These are phyloP conservation scores for Cylas formicarius DNA, from an alignment of 1,140 invertebrate species.

Conservation along the genomic window DNA sequence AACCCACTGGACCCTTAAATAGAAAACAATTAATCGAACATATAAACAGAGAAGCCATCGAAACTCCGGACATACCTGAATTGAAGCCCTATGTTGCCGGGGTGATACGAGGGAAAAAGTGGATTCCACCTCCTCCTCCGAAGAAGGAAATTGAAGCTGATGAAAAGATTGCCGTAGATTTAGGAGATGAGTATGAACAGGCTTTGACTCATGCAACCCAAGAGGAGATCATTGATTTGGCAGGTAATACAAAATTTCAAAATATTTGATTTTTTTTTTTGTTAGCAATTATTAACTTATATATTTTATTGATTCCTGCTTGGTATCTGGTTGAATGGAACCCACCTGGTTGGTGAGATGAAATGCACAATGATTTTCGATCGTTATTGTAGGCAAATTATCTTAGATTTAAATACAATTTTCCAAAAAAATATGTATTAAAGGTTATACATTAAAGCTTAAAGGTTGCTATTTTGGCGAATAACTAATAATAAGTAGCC, in stretches of 20 bases:
- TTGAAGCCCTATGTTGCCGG: constrained; percentile 88
- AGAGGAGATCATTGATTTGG: constrained; percentile 98
- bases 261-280: constrained; percentile 21
- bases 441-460: too few relatives aligned
- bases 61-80: constrained; percentile 96
- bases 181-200: constrained; percentile 93
- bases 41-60: constrained; percentile 94
- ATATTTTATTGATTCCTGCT: constrained; percentile 99
- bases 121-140: constrained; percentile 77
- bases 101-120: constrained; percentile 87
- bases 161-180: constrained; percentile 85
- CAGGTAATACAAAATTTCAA: constrained; percentile 57
- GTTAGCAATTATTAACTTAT: constrained; percentile 95
- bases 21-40: constrained; percentile 95
- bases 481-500: too few relatives aligned
- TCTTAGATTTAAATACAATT: too few relatives aligned
- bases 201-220: constrained; percentile 87
- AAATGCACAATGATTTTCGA: too few relatives aligned
- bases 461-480: too few relatives aligned
- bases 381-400: too few relatives aligned
- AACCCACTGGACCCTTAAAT: constrained; percentile 90
- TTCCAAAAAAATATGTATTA: too few relatives aligned
- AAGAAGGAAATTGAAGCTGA: constrained; percentile 72
- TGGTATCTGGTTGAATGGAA: constrained; percentile 93
- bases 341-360: constrained; percentile 75